These are phyloP conservation scores for Miltochrista miniata DNA, from an alignment of 2,888 invertebrate species.

Conservation along the genomic window DNA sequence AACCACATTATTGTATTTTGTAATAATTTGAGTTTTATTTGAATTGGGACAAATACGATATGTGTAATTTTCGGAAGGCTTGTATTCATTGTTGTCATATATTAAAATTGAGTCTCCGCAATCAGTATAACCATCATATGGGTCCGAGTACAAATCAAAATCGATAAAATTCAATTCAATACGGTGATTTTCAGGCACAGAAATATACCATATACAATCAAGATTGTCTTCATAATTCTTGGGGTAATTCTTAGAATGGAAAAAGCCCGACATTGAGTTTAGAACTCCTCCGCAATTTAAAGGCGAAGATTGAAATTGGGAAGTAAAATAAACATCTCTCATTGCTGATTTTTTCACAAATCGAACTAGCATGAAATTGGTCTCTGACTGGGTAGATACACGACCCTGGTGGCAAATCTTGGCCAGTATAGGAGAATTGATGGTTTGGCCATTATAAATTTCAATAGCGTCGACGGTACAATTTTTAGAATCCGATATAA, in stretches of 20 bases:
- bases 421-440: constrained; percentile 79
- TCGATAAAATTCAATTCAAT: constrained; percentile 88
- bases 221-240: constrained; percentile 88
- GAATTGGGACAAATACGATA: constrained; percentile 74
- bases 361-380: constrained; percentile 87
- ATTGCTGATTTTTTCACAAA: constrained; percentile 84
- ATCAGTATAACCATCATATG: background rate
- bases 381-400: constrained; percentile 82
- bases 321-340: constrained; percentile 87
- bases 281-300: constrained; percentile 91
- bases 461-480: constrained; percentile 86
- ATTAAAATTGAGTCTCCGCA: constrained; percentile 29
- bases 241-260: constrained; percentile 94
- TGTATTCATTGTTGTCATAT: constrained; percentile 20
- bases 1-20: constrained; percentile 85
- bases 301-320: constrained; percentile 46
- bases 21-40: constrained; percentile 62
- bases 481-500: constrained; percentile 80
- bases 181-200: constrained; percentile 86
- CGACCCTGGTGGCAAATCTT: constrained; percentile 84
- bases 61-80: constrained; percentile 63
- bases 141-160: constrained; percentile 80
- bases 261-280: constrained; percentile 83
- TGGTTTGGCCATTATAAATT: constrained; percentile 87
- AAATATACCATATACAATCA: constrained; percentile 91